A percentile compares a stretch with the other conserved stretches of the same genome.
Evolutionary conservation across 2,113 vertebrate species (phyloP).

Genomic region (Heloderma charlesbogerti): DNA sequence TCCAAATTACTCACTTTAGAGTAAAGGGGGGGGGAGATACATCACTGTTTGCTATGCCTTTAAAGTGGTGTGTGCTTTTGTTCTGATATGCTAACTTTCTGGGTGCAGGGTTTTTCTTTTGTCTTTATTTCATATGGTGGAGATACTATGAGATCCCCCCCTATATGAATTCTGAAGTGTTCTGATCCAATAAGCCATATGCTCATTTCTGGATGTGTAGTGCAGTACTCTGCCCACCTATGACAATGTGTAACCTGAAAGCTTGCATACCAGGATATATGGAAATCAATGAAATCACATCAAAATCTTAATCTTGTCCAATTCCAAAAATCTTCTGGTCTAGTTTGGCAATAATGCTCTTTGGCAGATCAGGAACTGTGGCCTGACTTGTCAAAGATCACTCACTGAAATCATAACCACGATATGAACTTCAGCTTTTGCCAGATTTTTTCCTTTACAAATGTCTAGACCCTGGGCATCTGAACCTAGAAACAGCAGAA

Average conservation of each 20-base stretch:
- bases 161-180: neutral
- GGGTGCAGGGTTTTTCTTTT: neutral
- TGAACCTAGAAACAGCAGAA: neutral
- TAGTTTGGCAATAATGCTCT: neutral
- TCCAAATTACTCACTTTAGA: too few species aligned
- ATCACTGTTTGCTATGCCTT: too few species aligned
- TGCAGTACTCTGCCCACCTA: neutral
- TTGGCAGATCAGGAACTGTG: neutral
- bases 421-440: neutral
- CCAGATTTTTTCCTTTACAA: neutral
- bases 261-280: neutral
- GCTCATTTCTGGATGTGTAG: neutral
- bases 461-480: neutral
- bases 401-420: too few species aligned
- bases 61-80: too few species aligned
- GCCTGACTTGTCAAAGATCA: neutral
- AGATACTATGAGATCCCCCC: neutral
- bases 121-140: neutral
- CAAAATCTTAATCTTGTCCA: neutral
- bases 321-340: too few species aligned
- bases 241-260: neutral
- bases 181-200: neutral
- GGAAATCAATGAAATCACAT: neutral
- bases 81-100: neutral
- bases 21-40: too few species aligned